Percentiles rank a stretch among this genome's conserved stretches.
Evolutionary conservation across 2,888 invertebrate species (phyloP).

Genomic region (Parnassius apollo): DNA sequence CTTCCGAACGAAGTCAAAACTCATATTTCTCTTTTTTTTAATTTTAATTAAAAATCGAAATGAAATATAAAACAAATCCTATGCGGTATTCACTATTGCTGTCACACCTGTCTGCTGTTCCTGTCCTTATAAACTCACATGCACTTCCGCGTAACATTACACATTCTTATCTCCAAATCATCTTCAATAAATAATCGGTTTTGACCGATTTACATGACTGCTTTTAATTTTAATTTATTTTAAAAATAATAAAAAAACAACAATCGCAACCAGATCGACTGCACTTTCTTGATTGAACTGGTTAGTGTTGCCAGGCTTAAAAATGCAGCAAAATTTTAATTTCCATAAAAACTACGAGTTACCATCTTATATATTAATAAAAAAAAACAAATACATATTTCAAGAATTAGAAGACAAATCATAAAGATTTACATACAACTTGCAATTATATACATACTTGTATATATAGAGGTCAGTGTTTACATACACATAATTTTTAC

Average conservation of each 20-base stretch:
- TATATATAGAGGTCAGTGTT: no score
- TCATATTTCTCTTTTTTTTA: not conserved
- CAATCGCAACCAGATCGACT: constrained; percentile 54
- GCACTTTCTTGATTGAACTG: constrained; percentile 72
- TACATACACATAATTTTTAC: no score
- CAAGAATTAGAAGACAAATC: no score
- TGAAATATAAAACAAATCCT: constrained; percentile 33
- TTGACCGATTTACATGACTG: constrained; percentile 49
- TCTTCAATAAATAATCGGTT: constrained; percentile 38
- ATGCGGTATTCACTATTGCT: constrained; percentile 67
- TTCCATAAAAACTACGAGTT: not conserved
- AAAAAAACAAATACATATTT: no score
- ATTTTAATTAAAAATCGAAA: constrained; percentile 1
- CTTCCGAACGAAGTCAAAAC: not conserved
- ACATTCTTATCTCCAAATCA: constrained; percentile 54
- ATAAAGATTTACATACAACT: no score
- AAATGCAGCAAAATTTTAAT: constrained; percentile 32
- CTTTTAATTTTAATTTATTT: constrained; percentile 52
- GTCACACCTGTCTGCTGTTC: constrained; percentile 52
- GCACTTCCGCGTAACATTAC: constrained; percentile 52
- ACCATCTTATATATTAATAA: no score
- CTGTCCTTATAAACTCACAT: constrained; percentile 49
- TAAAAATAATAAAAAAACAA: constrained; percentile 62
- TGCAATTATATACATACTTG: no score
- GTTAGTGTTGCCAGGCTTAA: constrained; percentile 50